phyloP scores from a whole-genome alignment of 2,113 vertebrate genomes.

The Myrmecobius fasciatus region DNA sequence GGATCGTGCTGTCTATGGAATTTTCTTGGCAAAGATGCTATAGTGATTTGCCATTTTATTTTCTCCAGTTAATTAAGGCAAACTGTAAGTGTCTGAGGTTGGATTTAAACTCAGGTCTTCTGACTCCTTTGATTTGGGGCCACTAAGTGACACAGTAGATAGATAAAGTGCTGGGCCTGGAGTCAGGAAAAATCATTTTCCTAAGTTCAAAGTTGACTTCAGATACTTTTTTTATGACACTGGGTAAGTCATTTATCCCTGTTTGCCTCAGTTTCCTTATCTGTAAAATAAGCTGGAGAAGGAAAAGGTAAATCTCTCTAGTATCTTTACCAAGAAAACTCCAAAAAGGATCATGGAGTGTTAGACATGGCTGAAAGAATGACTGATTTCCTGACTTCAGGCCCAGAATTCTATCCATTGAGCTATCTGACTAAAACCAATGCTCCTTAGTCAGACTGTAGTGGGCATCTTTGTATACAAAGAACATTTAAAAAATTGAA shows the following conservation, averaged over 20 bases:
- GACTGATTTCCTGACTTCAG: neutral
- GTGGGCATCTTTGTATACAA: neutral
- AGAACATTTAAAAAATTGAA: neutral
- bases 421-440: neutral
- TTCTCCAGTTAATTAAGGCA: neutral
- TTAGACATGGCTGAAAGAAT: neutral
- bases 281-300: neutral
- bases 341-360: neutral
- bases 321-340: neutral
- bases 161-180: neutral
- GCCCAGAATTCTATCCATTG: neutral
- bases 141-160: neutral
- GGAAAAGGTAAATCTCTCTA: neutral
- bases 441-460: neutral
- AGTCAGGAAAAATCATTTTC: neutral
- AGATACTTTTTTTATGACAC: neutral
- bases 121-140: neutral
- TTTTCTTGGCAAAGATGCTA: neutral
- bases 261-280: neutral
- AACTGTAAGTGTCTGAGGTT: neutral
- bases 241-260: neutral
- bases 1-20: neutral
- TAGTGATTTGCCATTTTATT: neutral
- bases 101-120: neutral
- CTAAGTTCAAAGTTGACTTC: neutral